Evolutionary conservation across 35 echinoderm and acorn worm species (phyloP).

Genomic region (Lytechinus pictus): DNA sequence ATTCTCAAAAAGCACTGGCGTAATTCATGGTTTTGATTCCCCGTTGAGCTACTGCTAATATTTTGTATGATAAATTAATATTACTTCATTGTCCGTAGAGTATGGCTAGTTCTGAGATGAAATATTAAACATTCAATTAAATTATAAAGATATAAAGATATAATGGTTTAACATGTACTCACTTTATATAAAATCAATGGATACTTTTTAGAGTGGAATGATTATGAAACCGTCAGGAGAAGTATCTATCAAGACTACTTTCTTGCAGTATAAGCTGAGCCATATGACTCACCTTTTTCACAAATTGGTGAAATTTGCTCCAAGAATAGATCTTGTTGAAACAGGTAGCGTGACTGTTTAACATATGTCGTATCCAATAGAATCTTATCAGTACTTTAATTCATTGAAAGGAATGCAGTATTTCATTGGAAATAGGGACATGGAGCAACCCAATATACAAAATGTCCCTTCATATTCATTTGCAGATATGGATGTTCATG

Average conservation of each 20-base stretch:
- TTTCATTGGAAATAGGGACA: background rate
- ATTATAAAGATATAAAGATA: background rate
- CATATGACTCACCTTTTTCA: background rate
- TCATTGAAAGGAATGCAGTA: background rate
- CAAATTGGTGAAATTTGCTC: conserved; percentile 2
- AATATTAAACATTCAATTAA: background rate
- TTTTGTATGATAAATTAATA: no score
- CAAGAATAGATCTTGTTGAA: background rate
- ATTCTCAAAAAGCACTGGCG: no score
- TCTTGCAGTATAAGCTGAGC: background rate
- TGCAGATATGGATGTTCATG: background rate
- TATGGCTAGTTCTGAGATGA: background rate
- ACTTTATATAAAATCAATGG: background rate
- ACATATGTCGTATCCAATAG: background rate
- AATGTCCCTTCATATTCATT: background rate
- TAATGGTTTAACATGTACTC: background rate
- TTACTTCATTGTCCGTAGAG: no score
- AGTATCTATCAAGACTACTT: background rate
- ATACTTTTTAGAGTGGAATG: background rate
- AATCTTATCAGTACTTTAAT: background rate
- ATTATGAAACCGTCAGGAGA: background rate
- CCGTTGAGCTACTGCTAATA: no score
- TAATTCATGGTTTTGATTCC: no score
- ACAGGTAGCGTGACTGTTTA: conserved; percentile 9
- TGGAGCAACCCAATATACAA: background rate